phyloP scores from a whole-genome alignment of 1,140 invertebrate species.

The Cotesia typhae region DNA sequence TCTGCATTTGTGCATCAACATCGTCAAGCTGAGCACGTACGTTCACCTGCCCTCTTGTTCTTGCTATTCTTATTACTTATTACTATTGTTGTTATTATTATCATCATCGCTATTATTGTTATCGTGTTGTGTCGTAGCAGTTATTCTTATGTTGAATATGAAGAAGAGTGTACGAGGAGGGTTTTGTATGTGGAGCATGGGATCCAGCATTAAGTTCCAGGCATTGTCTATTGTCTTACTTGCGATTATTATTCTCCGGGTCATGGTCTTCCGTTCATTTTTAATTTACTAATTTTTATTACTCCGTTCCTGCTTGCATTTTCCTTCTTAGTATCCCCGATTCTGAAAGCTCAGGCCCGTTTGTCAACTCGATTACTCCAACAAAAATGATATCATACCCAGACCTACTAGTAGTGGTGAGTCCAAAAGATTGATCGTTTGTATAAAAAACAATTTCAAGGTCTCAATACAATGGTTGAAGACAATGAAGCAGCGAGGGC shows the following conservation, averaged over 20 bases:
- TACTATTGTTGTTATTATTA: too few relatives aligned
- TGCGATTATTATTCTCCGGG: constrained; percentile 17
- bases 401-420: too few relatives aligned
- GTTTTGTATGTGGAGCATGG: constrained; percentile 33
- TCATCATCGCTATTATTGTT: too few relatives aligned
- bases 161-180: constrained; percentile 11
- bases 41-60: constrained; percentile 30
- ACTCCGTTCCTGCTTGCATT: not conserved
- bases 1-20: constrained; percentile 15
- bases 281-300: not conserved
- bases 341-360: too few relatives aligned
- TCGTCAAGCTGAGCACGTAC: constrained; percentile 13
- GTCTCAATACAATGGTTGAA: constrained; percentile 37
- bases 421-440: too few relatives aligned
- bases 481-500: constrained; percentile 42
- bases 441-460: constrained; percentile 49
- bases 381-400: too few relatives aligned
- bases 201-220: constrained; percentile 9
- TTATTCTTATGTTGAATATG: not conserved
- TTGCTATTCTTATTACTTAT: not conserved
- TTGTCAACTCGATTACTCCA: too few relatives aligned
- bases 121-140: too few relatives aligned
- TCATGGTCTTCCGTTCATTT: constrained; percentile 28
- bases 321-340: not conserved
- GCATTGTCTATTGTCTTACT: constrained; percentile 27